Conservation (phyloP, 2,113 vertebrate genomes). For the Ammodytes dubius region DNA sequence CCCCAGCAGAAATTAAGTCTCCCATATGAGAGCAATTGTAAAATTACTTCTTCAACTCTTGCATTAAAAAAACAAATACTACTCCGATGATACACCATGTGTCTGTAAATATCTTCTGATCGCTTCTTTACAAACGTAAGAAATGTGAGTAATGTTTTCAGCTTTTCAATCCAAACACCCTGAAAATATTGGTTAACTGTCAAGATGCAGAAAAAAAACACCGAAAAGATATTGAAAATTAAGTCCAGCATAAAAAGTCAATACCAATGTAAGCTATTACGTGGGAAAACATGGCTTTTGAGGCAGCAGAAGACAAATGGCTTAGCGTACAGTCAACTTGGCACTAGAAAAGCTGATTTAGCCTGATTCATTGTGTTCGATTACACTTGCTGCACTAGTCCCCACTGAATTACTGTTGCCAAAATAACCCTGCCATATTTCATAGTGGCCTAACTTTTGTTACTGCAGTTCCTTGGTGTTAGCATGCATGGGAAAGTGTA, state of each 20-base stretch:
- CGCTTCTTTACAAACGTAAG: neutral
- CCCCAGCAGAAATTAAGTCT: neutral
- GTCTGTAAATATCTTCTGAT: neutral
- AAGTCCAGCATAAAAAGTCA: neutral
- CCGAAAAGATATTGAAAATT: neutral
- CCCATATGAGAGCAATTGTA: neutral
- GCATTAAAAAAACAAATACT: neutral
- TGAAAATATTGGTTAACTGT: neutral
- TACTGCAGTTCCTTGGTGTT: constrained; percentile 3
- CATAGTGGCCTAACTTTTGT: neutral
- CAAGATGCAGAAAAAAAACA: neutral
- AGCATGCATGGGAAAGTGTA: constrained; percentile 7
- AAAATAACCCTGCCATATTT: constrained; percentile 16
- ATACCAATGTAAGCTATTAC: neutral
- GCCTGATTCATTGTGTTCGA: neutral
- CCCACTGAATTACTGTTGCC: neutral
- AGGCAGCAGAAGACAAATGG: constrained; percentile 1
- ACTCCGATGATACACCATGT: neutral
- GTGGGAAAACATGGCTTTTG: neutral
- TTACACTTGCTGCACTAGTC: constrained; percentile 23
- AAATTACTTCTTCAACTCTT: neutral
- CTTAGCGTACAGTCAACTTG: constrained; percentile 3
- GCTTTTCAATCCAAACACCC: neutral
- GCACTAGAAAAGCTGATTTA: neutral
- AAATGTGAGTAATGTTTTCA: neutral